A percentile compares a stretch with the other conserved stretches of the same genome.
These are phyloP conservation scores for Ophion ventricosus DNA, from an alignment of 2,888 invertebrate genomes.

Conservation along the genomic window DNA sequence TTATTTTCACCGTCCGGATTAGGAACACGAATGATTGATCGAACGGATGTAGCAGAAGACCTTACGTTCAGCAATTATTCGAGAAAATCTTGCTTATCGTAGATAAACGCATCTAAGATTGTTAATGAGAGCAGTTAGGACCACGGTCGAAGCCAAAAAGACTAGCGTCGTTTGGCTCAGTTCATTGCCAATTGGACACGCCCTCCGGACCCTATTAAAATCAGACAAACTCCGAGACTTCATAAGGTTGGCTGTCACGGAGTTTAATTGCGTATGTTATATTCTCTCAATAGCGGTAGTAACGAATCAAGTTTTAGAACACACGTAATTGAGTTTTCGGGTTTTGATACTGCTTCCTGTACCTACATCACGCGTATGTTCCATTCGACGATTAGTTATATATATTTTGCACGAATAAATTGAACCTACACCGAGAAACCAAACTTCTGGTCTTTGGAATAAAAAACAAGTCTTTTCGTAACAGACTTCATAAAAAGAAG, in stretches of 20 bases:
- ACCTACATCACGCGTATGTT: neutral
- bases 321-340: conserved; percentile 6
- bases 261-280: conserved; percentile 38
- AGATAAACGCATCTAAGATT: neutral
- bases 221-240: conserved; percentile 15
- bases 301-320: conserved; percentile 19
- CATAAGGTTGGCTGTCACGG: conserved; percentile 24
- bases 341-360: neutral
- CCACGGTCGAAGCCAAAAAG: conserved; percentile 18
- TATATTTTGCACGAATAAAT: too few species aligned
- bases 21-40: too few species aligned
- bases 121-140: conserved; percentile 4
- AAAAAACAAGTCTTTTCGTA: too few species aligned
- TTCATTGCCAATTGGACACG: conserved; percentile 31
- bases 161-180: conserved; percentile 27
- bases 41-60: neutral
- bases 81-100: neutral
- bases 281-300: conserved; percentile 11
- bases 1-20: too few species aligned
- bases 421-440: too few species aligned
- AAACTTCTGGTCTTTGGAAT: too few species aligned
- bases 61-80: conserved; percentile 7
- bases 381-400: too few species aligned
- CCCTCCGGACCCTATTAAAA: conserved; percentile 34
- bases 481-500: too few species aligned